A percentile compares a stretch with the other conserved stretches of the same genome.
These are phyloP conservation scores for Macaria liturata DNA, from an alignment of 2,888 invertebrate genomes.

Conservation along the genomic window DNA sequence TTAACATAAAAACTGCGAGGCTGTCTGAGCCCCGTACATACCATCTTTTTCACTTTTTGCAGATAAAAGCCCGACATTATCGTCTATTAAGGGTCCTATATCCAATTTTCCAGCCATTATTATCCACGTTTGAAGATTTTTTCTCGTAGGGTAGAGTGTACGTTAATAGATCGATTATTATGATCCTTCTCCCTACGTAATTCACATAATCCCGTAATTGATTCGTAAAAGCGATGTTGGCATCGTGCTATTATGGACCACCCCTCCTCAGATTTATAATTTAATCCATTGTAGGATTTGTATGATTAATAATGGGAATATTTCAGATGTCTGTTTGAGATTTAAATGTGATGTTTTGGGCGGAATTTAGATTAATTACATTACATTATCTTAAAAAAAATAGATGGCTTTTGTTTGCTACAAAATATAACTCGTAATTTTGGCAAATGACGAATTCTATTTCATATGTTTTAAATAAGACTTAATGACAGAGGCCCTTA, in stretches of 20 bases:
- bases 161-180: conserved; percentile 67
- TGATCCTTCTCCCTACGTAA: conserved; percentile 64
- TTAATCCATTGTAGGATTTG: conserved; percentile 64
- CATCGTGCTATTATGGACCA: conserved; percentile 62
- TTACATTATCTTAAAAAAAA: too few species aligned
- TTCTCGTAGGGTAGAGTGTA: conserved; percentile 42
- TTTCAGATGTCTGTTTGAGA: conserved; percentile 32
- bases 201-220: conserved; percentile 75
- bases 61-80: conserved; percentile 17
- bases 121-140: conserved; percentile 38
- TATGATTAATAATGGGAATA: conserved; percentile 61
- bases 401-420: too few species aligned
- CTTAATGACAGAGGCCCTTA: too few species aligned
- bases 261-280: conserved; percentile 67
- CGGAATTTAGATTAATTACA: too few species aligned
- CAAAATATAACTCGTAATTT: too few species aligned
- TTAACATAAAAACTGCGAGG: too few species aligned
- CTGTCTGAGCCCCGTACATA: too few species aligned
- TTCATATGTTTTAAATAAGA: too few species aligned
- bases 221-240: conserved; percentile 67
- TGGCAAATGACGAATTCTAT: too few species aligned
- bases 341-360: conserved; percentile 5
- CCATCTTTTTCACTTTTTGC: not conserved
- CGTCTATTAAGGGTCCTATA: conserved; percentile 28
- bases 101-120: conserved; percentile 34